Evolutionary conservation across 2,797 vertebrate species (phyloP).

Genomic region (Poecilia wingei): DNA sequence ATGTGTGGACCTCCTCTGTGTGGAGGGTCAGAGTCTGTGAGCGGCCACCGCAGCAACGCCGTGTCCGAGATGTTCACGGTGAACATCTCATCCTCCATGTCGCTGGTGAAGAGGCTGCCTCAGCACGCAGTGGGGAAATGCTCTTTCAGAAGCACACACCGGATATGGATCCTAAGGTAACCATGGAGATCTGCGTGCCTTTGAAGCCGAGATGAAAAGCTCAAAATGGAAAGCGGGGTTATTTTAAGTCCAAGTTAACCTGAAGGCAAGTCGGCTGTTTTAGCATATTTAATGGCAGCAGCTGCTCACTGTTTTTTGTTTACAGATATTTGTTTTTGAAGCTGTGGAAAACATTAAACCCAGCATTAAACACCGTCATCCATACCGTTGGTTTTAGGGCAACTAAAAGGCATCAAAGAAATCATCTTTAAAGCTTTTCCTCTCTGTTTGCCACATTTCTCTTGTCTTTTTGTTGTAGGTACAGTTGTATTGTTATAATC

Average conservation of each 20-base stretch:
- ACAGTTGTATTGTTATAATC: conserved; percentile 29
- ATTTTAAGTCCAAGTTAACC: conserved; percentile 50
- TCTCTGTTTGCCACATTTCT: conserved; percentile 7
- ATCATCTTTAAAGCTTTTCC: background rate
- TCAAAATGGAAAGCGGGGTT: conserved; percentile 48
- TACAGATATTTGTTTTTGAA: conserved; percentile 10
- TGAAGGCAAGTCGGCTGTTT: conserved; percentile 34
- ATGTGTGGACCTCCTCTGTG: conserved; percentile 40
- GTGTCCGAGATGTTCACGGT: conserved; percentile 81
- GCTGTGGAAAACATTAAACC: conserved; percentile 12
- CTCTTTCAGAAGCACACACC: conserved; percentile 65
- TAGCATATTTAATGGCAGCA: conserved; percentile 34
- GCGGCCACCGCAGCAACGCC: conserved; percentile 26
- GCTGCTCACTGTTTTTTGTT: conserved; percentile 13
- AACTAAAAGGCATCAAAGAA: background rate
- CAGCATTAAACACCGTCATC: conserved; percentile 4
- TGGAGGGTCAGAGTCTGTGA: conserved; percentile 53
- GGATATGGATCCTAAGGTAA: conserved; percentile 71
- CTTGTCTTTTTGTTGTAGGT: conserved; percentile 11
- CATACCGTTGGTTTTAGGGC: background rate
- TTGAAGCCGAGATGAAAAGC: conserved; percentile 46
- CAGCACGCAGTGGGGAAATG: conserved; percentile 66
- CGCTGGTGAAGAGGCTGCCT: conserved; percentile 66
- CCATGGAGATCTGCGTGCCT: conserved; percentile 64
- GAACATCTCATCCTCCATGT: conserved; percentile 83